Conservation (phyloP, 2,797 vertebrate genomes). For the Hephaestus fuliginosus region DNA sequence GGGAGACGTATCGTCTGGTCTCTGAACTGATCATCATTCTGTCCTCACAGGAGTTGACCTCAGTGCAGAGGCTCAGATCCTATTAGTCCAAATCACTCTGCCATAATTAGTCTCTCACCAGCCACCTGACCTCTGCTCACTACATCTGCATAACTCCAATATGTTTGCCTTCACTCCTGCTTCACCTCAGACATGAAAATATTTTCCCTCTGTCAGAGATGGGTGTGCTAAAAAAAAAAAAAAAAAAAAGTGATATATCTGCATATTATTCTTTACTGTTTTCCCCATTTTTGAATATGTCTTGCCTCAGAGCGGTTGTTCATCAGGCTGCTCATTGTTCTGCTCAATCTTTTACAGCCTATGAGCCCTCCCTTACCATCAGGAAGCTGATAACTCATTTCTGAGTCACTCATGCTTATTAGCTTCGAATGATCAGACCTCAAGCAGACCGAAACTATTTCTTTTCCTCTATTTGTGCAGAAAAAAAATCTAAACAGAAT, state of each 20-base stretch:
- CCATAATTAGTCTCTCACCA: conserved; percentile 69
- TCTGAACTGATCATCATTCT: conserved; percentile 67
- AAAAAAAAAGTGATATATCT: background rate
- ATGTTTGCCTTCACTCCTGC: conserved; percentile 47
- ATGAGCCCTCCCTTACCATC: background rate
- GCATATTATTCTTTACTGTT: conserved; percentile 12
- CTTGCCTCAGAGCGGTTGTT: conserved; percentile 23
- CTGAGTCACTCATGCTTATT: conserved; percentile 32
- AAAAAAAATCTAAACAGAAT: conserved; percentile 7
- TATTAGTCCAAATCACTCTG: conserved; percentile 76
- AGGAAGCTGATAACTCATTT: conserved; percentile 5
- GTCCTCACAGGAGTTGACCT: conserved; percentile 71
- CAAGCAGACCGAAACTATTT: background rate
- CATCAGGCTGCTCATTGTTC: conserved; percentile 10
- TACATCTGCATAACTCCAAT: conserved; percentile 57
- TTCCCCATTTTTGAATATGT: conserved; percentile 16
- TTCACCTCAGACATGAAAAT: conserved; percentile 38
- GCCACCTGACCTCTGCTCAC: conserved; percentile 61
- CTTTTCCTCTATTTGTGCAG: background rate
- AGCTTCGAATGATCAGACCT: conserved; percentile 11
- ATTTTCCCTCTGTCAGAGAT: conserved; percentile 10
- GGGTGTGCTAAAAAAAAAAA: background rate
- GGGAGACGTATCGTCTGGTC: conserved; percentile 59
- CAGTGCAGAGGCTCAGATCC: conserved; percentile 61
- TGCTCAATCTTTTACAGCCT: conserved; percentile 3